Conservation (phyloP, 2,113 vertebrate genomes). For the Rhinolophus ferrumequinum region DNA sequence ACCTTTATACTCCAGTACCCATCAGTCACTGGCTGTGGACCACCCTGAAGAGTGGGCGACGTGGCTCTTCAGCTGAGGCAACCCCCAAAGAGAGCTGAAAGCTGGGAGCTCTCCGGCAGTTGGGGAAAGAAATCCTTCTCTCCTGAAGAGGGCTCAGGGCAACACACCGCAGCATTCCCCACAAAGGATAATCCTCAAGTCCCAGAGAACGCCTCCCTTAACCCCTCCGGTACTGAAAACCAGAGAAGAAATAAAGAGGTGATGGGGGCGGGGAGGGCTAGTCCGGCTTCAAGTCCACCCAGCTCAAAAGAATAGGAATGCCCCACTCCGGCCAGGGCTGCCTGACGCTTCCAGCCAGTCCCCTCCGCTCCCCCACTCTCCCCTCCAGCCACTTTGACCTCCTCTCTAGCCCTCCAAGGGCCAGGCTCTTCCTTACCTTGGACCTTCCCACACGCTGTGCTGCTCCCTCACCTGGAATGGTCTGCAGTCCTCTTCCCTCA, state of each 20-base stretch:
- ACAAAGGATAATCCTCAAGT: background rate
- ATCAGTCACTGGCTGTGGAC: too few species aligned
- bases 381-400: background rate
- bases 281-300: background rate
- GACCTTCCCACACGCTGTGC: rapidly evolving
- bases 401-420: rapidly evolving
- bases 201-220: background rate
- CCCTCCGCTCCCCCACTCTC: rapidly evolving
- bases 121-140: background rate
- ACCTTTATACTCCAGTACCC: background rate
- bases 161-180: background rate
- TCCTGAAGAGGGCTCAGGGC: background rate
- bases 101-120: background rate
- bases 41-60: background rate
- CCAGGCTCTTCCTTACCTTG: background rate
- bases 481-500: rapidly evolving
- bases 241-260: background rate
- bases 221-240: background rate
- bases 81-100: background rate
- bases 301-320: background rate
- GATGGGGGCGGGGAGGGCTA: rapidly evolving
- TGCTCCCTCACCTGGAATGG: too few species aligned
- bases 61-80: background rate
- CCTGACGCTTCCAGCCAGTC: background rate
- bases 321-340: background rate